Evolutionary conservation across 2,113 vertebrate genomes (phyloP), one percentile per base, ranked within the genome.

Genomic region (Vicugna pacos): DNA sequence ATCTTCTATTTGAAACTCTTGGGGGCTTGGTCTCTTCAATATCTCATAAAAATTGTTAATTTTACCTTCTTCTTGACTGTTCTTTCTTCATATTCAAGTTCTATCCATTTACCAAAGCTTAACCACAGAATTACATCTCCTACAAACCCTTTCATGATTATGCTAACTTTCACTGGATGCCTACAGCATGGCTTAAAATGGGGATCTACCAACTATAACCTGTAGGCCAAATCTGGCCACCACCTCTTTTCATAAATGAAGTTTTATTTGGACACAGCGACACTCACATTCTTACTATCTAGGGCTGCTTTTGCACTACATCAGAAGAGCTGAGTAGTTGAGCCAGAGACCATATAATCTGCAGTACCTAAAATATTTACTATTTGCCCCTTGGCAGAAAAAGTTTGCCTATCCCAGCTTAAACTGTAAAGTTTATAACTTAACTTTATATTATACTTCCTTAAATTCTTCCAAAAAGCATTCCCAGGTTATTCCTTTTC

Each of bases 291-390:
- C 32, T 60, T 38, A 19, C 38, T 42, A 42, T 42, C 38, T 42
- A 42, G 38, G 38, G 42, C 6, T 79, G 22, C 42, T 30, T 73
- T 92, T 89, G n/a, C 17, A 46, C 16, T 8, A 1, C 20, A 52
- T 56, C 6, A 62, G 56, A 82, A 93, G 28, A 46, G n/a, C 16
- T 65, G 73, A n/a, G 52, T 80, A 67, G 82, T 62, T 95, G 58
- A 19, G 81, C 60, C 52, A 75, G 35, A 86, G 50, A 80, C 22
- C 32, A 52, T 19, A 80, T 58, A 52, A 96, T 70, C 13, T 38
- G 3, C 52, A 65, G 81, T 92, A 38, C 35, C 73, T 84, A 75
- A 86, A 86, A 79, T 89, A 80, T 89, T 93, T 91, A 90, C 46
- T 75, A 4, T 73, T 67, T 93, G 28, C 38, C 75, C 52, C 52